Percentiles rank a stretch among this genome's conserved stretches.
Conservation (phyloP, 2,797 vertebrate genomes). For the Eulemur albifrons region DNA sequence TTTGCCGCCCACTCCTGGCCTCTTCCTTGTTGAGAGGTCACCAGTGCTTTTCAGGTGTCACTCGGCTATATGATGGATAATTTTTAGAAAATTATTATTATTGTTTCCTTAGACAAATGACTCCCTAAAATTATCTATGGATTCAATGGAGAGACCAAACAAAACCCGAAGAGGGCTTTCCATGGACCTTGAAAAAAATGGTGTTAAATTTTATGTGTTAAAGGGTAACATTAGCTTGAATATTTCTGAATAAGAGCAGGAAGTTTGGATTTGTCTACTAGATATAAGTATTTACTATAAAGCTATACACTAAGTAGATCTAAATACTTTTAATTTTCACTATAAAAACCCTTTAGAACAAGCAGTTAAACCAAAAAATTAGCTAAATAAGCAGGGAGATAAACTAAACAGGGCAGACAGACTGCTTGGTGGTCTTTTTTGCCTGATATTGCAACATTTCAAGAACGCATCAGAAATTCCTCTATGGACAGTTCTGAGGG, state of each 20-base stretch:
- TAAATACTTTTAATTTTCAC: background rate
- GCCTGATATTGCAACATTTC: background rate
- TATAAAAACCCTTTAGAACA: background rate
- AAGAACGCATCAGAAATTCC: background rate
- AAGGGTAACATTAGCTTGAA: background rate
- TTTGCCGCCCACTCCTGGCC: background rate
- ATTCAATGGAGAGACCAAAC: background rate
- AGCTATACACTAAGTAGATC: background rate
- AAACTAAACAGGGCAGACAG: background rate
- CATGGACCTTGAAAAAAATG: background rate
- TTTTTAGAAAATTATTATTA: background rate
- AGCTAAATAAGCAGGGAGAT: background rate
- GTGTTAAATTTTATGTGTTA: background rate
- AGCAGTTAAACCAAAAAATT: background rate
- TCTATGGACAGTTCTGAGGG: background rate
- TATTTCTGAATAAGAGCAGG: background rate
- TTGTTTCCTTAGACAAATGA: background rate
- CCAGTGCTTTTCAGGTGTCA: background rate
- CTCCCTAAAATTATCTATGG: too few species aligned
- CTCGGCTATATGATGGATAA: background rate
- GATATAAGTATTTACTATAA: background rate
- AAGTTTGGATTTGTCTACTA: background rate
- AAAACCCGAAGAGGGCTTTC: background rate
- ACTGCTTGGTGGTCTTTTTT: background rate
- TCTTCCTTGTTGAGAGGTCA: background rate